Evolutionary conservation across 1,140 invertebrate genomes (phyloP).

Genomic region (Dryas iulia): DNA sequence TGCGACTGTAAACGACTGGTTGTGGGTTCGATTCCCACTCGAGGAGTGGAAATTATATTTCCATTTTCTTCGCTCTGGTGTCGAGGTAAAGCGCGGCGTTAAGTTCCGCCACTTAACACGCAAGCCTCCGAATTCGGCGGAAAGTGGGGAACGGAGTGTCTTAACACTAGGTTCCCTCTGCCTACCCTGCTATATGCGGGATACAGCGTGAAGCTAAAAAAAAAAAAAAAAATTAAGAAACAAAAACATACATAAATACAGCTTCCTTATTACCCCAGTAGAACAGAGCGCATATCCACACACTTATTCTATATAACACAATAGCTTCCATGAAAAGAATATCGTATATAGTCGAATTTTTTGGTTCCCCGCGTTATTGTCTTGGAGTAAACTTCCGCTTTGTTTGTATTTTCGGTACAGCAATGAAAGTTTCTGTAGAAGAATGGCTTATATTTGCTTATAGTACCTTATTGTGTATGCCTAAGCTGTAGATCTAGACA

Average conservation of each 20-base stretch:
- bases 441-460: background rate
- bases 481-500: background rate
- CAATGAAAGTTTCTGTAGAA: background rate
- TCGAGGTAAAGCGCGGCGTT: no score
- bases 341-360: background rate
- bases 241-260: background rate
- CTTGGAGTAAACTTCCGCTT: background rate
- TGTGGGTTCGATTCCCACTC: no score
- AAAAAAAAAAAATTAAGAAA: background rate
- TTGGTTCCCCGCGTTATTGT: conserved; percentile 1
- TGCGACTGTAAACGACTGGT: no score
- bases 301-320: background rate
- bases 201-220: no score
- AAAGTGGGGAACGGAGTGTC: no score
- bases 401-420: background rate
- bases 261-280: background rate
- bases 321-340: background rate
- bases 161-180: no score
- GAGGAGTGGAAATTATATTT: no score
- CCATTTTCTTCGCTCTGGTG: no score
- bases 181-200: no score
- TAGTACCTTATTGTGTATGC: background rate
- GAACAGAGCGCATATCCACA: background rate
- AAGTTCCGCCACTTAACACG: no score
- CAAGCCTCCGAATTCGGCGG: no score